Evolutionary conservation across 2,113 vertebrate species (phyloP), one percentile per base, ranked within the genome.

Genomic region (Campylorhamphus procurvoides): DNA sequence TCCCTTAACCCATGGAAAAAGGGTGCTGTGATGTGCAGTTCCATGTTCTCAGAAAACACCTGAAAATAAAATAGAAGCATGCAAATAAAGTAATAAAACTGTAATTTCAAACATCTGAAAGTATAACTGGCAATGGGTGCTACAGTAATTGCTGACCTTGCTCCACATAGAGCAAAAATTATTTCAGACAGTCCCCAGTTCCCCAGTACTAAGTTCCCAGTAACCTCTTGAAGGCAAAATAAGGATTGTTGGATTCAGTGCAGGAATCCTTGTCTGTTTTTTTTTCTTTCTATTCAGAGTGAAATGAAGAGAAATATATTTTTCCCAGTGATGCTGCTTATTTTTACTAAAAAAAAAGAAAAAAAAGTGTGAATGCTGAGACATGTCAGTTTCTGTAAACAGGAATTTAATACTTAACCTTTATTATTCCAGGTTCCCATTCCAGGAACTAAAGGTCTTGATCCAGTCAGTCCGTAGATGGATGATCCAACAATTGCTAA

Each of bases 401-500:
- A 91, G 69, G 66, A 93, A 87, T 93, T 88, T 95, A 86, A 90
- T 97, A 90, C 27, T 87, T 94, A 69, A 84, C 42, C 76, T 94
- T 93, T 91, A 67, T 78, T 95, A 56, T 84, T 71, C 62, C 88
- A 98, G 98, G 78, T 97, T 31, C 89, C 76, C 28, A 95, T 98
- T 95, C 97, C 98, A 73, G 98, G 98, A 98, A 98, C 94, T 16
- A 97, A 98, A 75, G 97, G 94, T 71, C 94, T 98, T 71, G 98
- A 98, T 95, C 97, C 98, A 37, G 96, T 98, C 44, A 94, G 83
- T 19, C 97, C 98, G 98, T 60, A 92, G 91, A 98, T 96, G 19
- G 98, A 98, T 81, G 97, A 97, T 55, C 98, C 98, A 58, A 98
- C 95, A 39, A 96, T 97, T 87, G 98, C 98, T 63, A 95, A 98